phyloP scores from a whole-genome alignment of 2,888 invertebrate genomes.

The Prionchulus punctatus region DNA sequence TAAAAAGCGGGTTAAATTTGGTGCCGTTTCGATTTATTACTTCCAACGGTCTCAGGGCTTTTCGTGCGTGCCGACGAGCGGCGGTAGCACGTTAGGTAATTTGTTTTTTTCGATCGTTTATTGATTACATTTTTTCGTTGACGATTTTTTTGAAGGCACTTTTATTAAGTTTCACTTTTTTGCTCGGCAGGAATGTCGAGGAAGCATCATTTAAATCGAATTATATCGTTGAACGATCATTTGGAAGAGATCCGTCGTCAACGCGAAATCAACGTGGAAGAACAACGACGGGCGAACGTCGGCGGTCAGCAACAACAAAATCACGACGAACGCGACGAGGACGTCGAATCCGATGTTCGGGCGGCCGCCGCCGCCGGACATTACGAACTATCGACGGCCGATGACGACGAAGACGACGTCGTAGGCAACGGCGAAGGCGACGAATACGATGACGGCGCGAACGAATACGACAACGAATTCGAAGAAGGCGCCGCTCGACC shows the following conservation, averaged over 20 bases:
- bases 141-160: neutral
- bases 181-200: neutral
- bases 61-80: constrained; percentile 41
- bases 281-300: neutral
- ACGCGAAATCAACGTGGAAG: neutral
- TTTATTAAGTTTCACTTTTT: neutral
- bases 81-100: constrained; percentile 50
- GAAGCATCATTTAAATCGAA: neutral
- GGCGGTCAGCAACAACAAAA: neutral
- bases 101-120: neutral
- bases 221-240: neutral
- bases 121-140: neutral
- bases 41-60: constrained; percentile 60
- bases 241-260: neutral
- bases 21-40: constrained; percentile 80
- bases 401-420: constrained; percentile 16
- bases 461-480: neutral
- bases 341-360: neutral
- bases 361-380: neutral
- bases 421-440: constrained; percentile 26
- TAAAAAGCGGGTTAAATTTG: constrained; percentile 80
- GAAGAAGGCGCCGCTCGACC: too few species aligned
- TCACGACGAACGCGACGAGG: too few species aligned
- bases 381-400: constrained; percentile 2
- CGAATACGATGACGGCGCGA: constrained; percentile 24